Percentiles rank a stretch among this genome's conserved stretches.
phyloP scores from a whole-genome alignment of 2,113 vertebrate genomes.

The Callorhinus ursinus region DNA sequence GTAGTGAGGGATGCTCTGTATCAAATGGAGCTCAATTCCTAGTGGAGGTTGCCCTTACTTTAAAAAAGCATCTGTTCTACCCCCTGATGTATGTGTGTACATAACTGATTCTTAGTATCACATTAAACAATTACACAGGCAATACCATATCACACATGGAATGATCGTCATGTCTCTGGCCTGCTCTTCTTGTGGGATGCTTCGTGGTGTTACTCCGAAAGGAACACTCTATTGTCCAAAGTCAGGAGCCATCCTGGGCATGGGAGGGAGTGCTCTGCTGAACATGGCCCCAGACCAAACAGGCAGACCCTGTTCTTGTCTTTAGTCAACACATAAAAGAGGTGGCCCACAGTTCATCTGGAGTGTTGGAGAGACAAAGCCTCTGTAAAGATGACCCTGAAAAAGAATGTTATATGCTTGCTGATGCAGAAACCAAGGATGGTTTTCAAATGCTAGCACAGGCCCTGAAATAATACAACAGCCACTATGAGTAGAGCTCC shows the following conservation, averaged over 20 bases:
- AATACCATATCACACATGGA: too few relatives aligned
- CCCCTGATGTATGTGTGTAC: background rate
- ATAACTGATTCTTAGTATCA: background rate
- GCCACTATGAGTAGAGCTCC: background rate
- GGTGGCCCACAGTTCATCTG: background rate
- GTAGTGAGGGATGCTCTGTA: background rate
- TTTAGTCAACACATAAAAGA: background rate
- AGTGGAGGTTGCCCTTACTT: background rate
- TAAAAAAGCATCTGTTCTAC: background rate
- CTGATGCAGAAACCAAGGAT: background rate
- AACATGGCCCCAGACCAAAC: background rate
- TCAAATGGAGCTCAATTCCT: background rate
- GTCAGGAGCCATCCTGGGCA: too few relatives aligned
- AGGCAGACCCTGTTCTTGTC: background rate
- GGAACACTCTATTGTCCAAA: background rate
- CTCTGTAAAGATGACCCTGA: background rate
- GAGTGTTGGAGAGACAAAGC: background rate
- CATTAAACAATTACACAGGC: background rate
- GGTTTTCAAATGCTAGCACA: background rate
- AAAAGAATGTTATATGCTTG: background rate
- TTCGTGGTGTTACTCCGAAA: background rate
- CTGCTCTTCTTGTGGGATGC: background rate
- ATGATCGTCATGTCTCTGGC: fast-evolving
- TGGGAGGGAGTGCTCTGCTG: too few relatives aligned
- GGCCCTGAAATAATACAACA: background rate